Conservation (phyloP, 2,797 vertebrate species). For the Hypotaenidia philippensis region DNA sequence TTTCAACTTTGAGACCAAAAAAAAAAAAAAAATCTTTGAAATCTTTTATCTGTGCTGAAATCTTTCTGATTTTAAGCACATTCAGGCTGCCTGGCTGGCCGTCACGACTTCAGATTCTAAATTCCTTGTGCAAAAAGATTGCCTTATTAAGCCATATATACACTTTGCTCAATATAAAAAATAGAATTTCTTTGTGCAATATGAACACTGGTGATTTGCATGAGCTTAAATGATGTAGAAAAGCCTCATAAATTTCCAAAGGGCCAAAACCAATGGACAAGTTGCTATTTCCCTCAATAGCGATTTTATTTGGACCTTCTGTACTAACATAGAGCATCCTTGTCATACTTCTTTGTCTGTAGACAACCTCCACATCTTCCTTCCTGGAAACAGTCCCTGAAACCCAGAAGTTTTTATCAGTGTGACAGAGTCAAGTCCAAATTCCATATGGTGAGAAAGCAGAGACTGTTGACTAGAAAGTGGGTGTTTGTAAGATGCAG, state of each 20-base stretch:
- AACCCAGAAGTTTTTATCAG: background rate
- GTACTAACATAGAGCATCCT: background rate
- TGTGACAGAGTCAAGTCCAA: constrained; percentile 1
- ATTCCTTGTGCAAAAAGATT: background rate
- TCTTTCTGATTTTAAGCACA: background rate
- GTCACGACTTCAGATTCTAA: background rate
- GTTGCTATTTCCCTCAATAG: background rate
- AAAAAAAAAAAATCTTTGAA: background rate
- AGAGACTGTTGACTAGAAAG: constrained; percentile 44
- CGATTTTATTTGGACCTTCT: background rate
- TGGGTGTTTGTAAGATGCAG: constrained; percentile 71
- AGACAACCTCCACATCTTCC: background rate
- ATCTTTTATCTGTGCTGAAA: background rate
- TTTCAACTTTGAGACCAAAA: background rate
- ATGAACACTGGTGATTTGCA: background rate
- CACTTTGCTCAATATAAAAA: background rate
- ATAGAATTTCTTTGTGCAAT: background rate
- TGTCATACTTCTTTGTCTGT: background rate
- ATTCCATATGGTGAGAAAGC: constrained; percentile 41
- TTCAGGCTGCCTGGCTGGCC: background rate
- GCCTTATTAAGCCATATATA: background rate
- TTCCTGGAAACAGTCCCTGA: constrained; percentile 9
- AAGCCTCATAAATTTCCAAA: background rate
- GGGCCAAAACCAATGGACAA: background rate
- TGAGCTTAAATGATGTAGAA: background rate